These are phyloP conservation scores for Stenolophus ochropezus DNA, from an alignment of 2,888 invertebrate genomes.

Conservation along the genomic window DNA sequence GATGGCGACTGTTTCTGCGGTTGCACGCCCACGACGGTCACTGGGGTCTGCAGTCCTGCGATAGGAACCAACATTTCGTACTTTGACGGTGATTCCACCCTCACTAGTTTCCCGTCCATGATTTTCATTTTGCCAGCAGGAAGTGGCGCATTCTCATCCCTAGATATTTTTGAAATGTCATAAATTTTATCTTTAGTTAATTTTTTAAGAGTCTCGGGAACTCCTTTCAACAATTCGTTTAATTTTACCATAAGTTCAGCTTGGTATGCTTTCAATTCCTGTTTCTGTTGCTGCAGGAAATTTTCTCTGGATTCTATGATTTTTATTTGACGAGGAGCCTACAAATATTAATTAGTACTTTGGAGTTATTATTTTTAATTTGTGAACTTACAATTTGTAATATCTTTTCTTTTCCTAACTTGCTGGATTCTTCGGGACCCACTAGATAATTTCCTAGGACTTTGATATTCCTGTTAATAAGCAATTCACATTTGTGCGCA, in stretches of 20 bases:
- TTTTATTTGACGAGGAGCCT: slow-evolving; percentile 45
- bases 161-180: background rate
- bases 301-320: slow-evolving; percentile 25
- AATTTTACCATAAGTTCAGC: slow-evolving; percentile 11
- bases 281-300: slow-evolving; percentile 15
- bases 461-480: slow-evolving; percentile 45
- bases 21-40: slow-evolving; percentile 32
- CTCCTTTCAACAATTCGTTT: slow-evolving; percentile 17
- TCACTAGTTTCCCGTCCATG: slow-evolving; percentile 37
- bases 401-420: slow-evolving; percentile 15
- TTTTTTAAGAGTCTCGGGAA: slow-evolving; percentile 15
- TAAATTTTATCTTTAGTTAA: background rate
- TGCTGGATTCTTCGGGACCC: slow-evolving; percentile 6
- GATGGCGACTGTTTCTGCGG: background rate
- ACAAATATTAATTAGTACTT: slow-evolving; percentile 1
- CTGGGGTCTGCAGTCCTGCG: slow-evolving; percentile 42
- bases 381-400: slow-evolving; percentile 29
- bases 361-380: background rate
- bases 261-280: background rate
- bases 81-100: slow-evolving; percentile 4
- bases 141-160: background rate
- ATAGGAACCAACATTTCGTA: slow-evolving; percentile 51
- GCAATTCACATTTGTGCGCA: slow-evolving; percentile 26
- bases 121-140: slow-evolving; percentile 47
- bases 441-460: slow-evolving; percentile 46